These are phyloP conservation scores for Neopipo cinnamomea DNA, from an alignment of 2,113 vertebrate species.

Conservation along the genomic window DNA sequence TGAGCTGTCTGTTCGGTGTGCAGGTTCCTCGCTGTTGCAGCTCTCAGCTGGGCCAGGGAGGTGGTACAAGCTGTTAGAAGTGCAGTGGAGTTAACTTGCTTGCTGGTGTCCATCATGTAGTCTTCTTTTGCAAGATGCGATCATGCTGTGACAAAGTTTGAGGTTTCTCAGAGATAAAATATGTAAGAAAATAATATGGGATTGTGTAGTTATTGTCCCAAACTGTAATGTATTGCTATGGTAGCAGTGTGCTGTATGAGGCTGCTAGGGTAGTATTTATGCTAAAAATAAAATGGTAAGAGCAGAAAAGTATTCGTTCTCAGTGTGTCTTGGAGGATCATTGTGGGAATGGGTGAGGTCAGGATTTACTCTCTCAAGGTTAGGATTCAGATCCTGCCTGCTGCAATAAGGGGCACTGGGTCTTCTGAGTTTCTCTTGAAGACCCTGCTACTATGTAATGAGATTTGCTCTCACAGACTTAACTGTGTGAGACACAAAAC, in stretches of 20 bases:
- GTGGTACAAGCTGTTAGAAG: neutral
- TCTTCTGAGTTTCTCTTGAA: neutral
- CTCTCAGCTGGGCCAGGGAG: neutral
- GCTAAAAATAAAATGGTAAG: conserved; percentile 50
- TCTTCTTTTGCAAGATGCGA: neutral
- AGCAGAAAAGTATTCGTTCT: conserved; percentile 3
- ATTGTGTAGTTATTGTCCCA: conserved; percentile 20
- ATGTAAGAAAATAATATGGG: neutral
- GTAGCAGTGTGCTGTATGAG: conserved; percentile 10
- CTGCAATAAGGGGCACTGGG: neutral
- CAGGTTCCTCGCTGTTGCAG: neutral
- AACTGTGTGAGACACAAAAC: neutral
- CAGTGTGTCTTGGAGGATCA: neutral
- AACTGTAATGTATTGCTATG: conserved; percentile 40
- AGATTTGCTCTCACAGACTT: neutral
- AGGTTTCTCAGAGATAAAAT: neutral
- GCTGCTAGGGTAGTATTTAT: conserved; percentile 4
- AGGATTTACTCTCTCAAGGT: neutral
- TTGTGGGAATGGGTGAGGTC: neutral
- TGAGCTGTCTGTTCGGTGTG: neutral
- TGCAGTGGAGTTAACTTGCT: neutral
- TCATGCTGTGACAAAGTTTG: neutral
- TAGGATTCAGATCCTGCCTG: neutral
- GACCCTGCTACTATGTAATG: neutral
- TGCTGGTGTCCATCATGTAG: neutral